Evolutionary conservation across 2,888 invertebrate species (phyloP), one percentile per base, ranked within the genome.

Genomic region (Mongoloraphidia duomilia): DNA sequence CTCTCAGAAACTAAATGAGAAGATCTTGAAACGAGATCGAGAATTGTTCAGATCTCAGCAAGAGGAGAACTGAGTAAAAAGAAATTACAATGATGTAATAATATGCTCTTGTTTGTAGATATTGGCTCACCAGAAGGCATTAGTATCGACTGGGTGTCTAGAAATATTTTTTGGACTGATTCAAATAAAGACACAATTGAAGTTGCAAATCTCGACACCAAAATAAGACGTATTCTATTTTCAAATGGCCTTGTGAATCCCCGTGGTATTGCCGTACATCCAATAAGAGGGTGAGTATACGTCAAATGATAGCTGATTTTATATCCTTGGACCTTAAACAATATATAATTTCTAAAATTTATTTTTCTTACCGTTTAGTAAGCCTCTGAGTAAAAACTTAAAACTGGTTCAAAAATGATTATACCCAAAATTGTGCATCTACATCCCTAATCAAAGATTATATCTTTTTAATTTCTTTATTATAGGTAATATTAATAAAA

Each of bases 121-220:
- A 77, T 95, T 40, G 81, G 80, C 56, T 86, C 92, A 13, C 92
- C 94, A 0, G 96, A 97, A 73, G 97, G 97, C 17, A 69, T 98
- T 50, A 83, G 94, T 10, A 75, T 98, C 17, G 97, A 98, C 70
- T 94, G 90, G 84, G 75, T 90, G 12, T 84, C 91, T 1, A 77
- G 93, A 56, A 93, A 91, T 61, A 77, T 97, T 56, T 98, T 93
- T 68, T 97, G 95, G 91, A 93, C 96, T 0, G 97, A 98, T 69
- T 92, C 96, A 0, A 80, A 77, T 33, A 83, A 82, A 61, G 82
- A 86, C 57, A 85, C 85, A 0, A 83, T 98, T 54, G 93, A 92
- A 70, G 93, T 95, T 5, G 88, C 91, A 1, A 88, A 82, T 61
- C 67, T 96, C 47, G 84, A 88, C 52, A 80, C 79, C 0, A 84